Conservation (phyloP, 2,797 vertebrate species). For the Otolemur crassicaudatus region DNA sequence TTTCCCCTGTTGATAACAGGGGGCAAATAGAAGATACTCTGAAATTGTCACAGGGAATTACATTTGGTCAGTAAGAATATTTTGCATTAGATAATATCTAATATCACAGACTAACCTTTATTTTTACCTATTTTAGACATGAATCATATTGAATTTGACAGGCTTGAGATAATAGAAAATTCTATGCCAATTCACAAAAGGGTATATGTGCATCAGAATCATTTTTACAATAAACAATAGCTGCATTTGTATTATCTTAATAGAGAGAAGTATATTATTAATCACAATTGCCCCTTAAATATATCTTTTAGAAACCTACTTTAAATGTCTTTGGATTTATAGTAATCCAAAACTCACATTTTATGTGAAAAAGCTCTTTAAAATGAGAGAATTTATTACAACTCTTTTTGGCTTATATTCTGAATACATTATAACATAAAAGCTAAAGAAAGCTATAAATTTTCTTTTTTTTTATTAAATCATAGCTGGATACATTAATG, state of each 20-base stretch:
- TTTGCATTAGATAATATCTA: background rate
- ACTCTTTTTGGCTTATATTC: conserved; percentile 11
- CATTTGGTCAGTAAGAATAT: background rate
- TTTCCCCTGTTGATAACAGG: conserved; percentile 60
- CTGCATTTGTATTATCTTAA: background rate
- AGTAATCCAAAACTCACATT: background rate
- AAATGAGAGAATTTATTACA: conserved; percentile 5
- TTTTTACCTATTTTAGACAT: conserved; percentile 32
- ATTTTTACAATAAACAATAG: background rate
- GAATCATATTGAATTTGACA: conserved; percentile 44
- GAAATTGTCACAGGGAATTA: conserved; percentile 48
- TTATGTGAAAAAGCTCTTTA: conserved; percentile 34
- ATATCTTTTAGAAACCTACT: background rate
- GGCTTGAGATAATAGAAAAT: background rate
- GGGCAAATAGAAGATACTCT: conserved; percentile 58
- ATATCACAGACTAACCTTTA: background rate
- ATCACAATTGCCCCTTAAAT: background rate
- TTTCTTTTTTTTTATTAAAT: background rate
- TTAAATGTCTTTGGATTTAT: conserved; percentile 28
- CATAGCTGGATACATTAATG: too few relatives aligned
- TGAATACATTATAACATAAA: conserved; percentile 44
- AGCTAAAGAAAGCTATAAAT: background rate
- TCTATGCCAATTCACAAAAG: background rate
- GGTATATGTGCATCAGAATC: background rate
- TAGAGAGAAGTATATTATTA: background rate